Evolutionary conservation across 2,888 invertebrate species (phyloP), one percentile per base, ranked within the genome.

Genomic region (Scelioninae gen. 1): DNA sequence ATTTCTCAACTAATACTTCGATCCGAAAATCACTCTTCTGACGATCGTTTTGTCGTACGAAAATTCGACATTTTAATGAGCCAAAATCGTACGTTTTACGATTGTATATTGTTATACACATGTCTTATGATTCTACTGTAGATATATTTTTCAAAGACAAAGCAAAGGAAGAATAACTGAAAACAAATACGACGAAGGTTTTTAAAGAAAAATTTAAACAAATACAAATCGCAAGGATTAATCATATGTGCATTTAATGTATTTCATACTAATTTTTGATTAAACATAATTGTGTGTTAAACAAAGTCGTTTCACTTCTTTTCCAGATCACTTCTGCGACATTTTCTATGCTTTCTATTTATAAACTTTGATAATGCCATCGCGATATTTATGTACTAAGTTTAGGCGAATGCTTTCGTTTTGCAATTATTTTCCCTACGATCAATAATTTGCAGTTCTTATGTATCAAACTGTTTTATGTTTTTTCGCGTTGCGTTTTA

Each of bases 221-320:
- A 84, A 75, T 84, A 84, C n/a, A 86, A 84, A 87, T 76, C 62
- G 85, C 83, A 87, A 89, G 89, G 90, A 91, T 90, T 91, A 92
- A 91, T 91, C 89, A 91, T 90, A 91, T 91, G 91, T 92, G 92
- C 92, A 92, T 92, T 92, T 91, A 92, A 92, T 92, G 92, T 92
- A 92, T 92, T 91, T 92, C 91, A 88, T 92, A 92, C 91, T n/a
- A n/a, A n/a, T n/a, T n/a, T n/a, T n/a, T n/a, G n/a, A n/a, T n/a
- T n/a, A n/a, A n/a, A n/a, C n/a, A n/a, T n/a, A n/a, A n/a, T n/a
- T n/a, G n/a, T n/a, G n/a, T n/a, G n/a, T n/a, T n/a, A n/a, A n/a
- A n/a, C n/a, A n/a, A n/a, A n/a, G n/a, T n/a, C n/a, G n/a, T n/a
- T n/a, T n/a, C n/a, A n/a, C n/a, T n/a, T n/a, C n/a, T n/a, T n/a